Evolutionary conservation across 2,888 invertebrate species (phyloP).

Genomic region (Conistra vaccinii): DNA sequence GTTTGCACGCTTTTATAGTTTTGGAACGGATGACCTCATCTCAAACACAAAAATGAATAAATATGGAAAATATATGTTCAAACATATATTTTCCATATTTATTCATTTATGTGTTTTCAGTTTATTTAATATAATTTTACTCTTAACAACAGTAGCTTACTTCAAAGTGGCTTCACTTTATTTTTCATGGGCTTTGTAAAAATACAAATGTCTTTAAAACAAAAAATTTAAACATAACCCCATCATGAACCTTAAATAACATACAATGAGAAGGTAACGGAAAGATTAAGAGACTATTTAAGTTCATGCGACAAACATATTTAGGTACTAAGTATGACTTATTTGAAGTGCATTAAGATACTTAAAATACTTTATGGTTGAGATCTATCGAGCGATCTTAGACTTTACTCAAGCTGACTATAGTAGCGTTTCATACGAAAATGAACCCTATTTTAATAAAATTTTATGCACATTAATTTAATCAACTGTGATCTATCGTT

Average conservation of each 20-base stretch:
- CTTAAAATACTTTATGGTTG: not conserved
- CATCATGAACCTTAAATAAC: too few species aligned
- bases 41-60: too few species aligned
- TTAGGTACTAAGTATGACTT: not conserved
- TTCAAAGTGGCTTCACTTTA: not conserved
- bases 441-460: too few species aligned
- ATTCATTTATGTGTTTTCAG: not conserved
- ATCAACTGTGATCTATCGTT: too few species aligned
- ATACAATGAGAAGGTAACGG: too few species aligned
- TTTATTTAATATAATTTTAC: too few species aligned
- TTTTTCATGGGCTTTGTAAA: not conserved
- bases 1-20: not conserved
- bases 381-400: not conserved
- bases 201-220: not conserved
- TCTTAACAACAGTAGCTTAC: not conserved
- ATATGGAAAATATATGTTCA: too few species aligned
- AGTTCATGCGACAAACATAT: not conserved
- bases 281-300: too few species aligned
- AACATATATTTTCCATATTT: not conserved
- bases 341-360: not conserved
- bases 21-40: not conserved
- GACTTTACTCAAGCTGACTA: too few species aligned
- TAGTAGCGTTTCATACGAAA: too few species aligned
- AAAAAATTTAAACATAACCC: not conserved
- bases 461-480: too few species aligned